phyloP scores from a whole-genome alignment of 2,888 invertebrate species.

The Chaetoderma sp. region DNA sequence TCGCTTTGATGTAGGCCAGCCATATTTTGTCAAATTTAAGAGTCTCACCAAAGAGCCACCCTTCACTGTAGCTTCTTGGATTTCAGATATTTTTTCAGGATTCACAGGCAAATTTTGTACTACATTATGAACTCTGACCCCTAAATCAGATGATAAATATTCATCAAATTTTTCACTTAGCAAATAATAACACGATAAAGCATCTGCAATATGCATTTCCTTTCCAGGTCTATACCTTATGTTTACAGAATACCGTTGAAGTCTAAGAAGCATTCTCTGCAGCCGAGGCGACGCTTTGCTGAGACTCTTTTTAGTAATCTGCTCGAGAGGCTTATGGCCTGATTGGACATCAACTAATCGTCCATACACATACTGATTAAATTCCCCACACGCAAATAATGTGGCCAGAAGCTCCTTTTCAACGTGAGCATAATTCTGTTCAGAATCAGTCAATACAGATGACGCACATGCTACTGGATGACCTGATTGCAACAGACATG shows the following conservation, averaged over 20 bases:
- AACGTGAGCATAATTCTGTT: slow-evolving; percentile 35
- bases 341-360: slow-evolving; percentile 24
- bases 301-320: slow-evolving; percentile 19
- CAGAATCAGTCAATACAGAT: slow-evolving; percentile 27
- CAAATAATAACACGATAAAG: slow-evolving; percentile 31
- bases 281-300: slow-evolving; percentile 21
- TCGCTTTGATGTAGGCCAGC: too few relatives aligned
- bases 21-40: too few relatives aligned
- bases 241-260: slow-evolving; percentile 27
- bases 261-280: slow-evolving; percentile 27
- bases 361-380: slow-evolving; percentile 34
- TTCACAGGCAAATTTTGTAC: background rate
- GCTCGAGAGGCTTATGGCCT: slow-evolving; percentile 39
- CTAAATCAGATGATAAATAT: too few relatives aligned
- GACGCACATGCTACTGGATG: slow-evolving; percentile 37
- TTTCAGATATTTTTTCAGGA: background rate
- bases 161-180: too few relatives aligned
- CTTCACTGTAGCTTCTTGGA: background rate
- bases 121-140: too few relatives aligned
- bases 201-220: slow-evolving; percentile 38
- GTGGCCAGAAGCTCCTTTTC: slow-evolving; percentile 35
- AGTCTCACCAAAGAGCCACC: too few relatives aligned
- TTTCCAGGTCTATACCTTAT: slow-evolving; percentile 32
- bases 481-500: slow-evolving; percentile 28
- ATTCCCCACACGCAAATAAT: slow-evolving; percentile 27